These are phyloP conservation scores for Epizoanthus illoricatus DNA, from an alignment of 92 coral and sea anemone species.

Conservation along the genomic window DNA sequence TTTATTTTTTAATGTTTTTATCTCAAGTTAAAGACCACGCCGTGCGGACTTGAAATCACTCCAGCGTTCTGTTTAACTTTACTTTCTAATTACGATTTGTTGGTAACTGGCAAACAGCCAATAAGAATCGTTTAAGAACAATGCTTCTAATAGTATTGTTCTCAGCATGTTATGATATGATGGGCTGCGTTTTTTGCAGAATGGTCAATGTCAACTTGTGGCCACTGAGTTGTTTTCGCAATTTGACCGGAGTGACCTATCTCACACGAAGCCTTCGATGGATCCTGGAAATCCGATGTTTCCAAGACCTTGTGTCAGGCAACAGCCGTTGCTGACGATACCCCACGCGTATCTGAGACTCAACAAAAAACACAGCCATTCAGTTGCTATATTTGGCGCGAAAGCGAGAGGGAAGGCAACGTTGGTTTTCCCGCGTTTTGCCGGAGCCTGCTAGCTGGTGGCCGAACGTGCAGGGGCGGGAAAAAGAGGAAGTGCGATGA, in stretches of 20 bases:
- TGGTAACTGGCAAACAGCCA: slow-evolving; percentile 26
- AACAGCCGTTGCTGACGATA: not conserved
- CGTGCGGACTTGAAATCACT: slow-evolving; percentile 4
- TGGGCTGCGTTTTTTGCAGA: slow-evolving; percentile 2
- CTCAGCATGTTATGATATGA: slow-evolving; percentile 37
- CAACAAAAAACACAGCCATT: not conserved
- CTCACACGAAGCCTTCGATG: slow-evolving; percentile 29
- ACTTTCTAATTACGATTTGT: slow-evolving; percentile 21
- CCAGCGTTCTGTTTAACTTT: slow-evolving; percentile 28
- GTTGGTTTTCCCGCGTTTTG: slow-evolving; percentile 38
- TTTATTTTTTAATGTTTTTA: not conserved
- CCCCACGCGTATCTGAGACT: not conserved
- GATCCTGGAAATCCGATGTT: not conserved
- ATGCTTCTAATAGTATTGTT: slow-evolving; percentile 38
- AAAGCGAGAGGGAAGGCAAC: not conserved
- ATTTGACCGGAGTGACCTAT: slow-evolving; percentile 42
- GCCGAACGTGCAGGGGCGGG: slow-evolving; percentile 38
- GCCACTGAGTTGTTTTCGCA: slow-evolving; percentile 8
- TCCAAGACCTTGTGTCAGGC: not conserved
- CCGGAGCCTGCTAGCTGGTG: not conserved
- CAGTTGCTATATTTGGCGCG: not conserved
- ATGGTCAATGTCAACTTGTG: slow-evolving; percentile 36
- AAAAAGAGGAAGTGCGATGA: slow-evolving; percentile 29
- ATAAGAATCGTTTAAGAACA: slow-evolving; percentile 36
- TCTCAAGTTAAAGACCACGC: slow-evolving; percentile 20